Percentiles rank a stretch among this genome's conserved stretches.
These are phyloP conservation scores for Mechanitis mazaeus DNA, from an alignment of 2,888 invertebrate genomes.

Conservation along the genomic window DNA sequence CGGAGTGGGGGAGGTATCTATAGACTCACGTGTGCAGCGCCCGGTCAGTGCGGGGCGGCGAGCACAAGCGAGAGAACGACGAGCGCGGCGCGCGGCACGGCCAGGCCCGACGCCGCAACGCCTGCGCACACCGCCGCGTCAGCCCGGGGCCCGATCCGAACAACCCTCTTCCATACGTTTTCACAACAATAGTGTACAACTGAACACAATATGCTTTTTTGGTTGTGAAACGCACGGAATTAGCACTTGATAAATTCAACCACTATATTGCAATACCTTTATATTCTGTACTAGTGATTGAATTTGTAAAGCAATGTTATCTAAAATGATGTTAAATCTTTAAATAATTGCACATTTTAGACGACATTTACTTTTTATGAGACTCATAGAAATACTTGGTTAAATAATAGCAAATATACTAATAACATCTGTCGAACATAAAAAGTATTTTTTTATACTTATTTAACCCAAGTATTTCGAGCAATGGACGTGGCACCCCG, in stretches of 20 bases:
- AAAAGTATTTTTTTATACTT: background rate
- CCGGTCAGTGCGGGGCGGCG: conserved; percentile 70
- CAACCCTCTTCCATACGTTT: conserved; percentile 29
- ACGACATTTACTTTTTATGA: conserved; percentile 12
- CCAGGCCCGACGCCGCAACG: conserved; percentile 60
- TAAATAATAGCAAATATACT: conserved; percentile 5
- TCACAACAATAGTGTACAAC: conserved; percentile 8
- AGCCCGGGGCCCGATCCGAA: conserved; percentile 34
- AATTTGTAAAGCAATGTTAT: conserved; percentile 18
- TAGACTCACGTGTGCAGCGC: conserved; percentile 68
- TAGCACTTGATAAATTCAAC: conserved; percentile 22
- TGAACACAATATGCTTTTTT: background rate
- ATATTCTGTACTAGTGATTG: conserved; percentile 16
- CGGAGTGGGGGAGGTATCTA: conserved; percentile 33
- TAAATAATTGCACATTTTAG: conserved; percentile 9
- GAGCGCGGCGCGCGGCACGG: conserved; percentile 58
- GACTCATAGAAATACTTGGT: conserved; percentile 23
- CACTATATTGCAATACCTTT: conserved; percentile 2
- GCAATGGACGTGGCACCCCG: conserved; percentile 45
- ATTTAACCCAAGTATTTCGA: conserved; percentile 31
- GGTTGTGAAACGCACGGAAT: conserved; percentile 18
- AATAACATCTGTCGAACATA: background rate
- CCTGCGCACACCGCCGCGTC: conserved; percentile 62
- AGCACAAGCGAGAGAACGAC: conserved; percentile 63
- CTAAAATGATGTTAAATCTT: conserved; percentile 7